Evolutionary conservation across 2,797 vertebrate species (phyloP).

Genomic region (Lerista edwardsae): DNA sequence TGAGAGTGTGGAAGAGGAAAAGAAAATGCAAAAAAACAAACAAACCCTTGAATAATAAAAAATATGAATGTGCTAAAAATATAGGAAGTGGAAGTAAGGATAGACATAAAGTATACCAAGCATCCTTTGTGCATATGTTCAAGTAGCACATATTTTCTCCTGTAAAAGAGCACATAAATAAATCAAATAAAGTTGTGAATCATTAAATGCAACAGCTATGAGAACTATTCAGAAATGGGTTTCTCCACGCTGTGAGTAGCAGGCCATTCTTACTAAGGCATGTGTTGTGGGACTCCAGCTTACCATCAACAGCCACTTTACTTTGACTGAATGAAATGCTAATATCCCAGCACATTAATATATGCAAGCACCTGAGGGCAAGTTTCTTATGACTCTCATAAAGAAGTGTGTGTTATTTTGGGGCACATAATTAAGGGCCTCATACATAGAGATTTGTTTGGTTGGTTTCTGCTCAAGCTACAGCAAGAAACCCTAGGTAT

Average conservation of each 20-base stretch:
- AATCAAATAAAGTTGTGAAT: not conserved
- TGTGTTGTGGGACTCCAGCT: not conserved
- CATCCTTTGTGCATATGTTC: not conserved
- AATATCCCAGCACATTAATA: not conserved
- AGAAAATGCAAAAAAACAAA: not conserved
- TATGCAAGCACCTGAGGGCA: conserved; percentile 12
- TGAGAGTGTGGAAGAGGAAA: not conserved
- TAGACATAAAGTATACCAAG: too few species aligned
- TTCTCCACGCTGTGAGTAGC: too few species aligned
- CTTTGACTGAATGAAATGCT: not conserved
- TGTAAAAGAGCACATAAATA: not conserved
- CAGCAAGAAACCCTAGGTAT: conserved; percentile 35
- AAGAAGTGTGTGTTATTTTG: conserved; percentile 22
- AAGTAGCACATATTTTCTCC: not conserved
- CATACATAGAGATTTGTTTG: not conserved
- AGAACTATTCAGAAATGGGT: not conserved
- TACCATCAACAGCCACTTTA: not conserved
- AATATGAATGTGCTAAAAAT: not conserved
- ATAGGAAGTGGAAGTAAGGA: not conserved
- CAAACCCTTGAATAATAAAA: conserved; percentile 3
- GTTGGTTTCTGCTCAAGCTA: conserved; percentile 27
- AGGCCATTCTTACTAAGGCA: not conserved
- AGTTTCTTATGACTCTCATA: conserved; percentile 40
- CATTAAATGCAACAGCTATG: not conserved
- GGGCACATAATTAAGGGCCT: conserved; percentile 5